A percentile compares a stretch with the other conserved stretches of the same genome.
Conservation (phyloP, 2,797 vertebrate species). For the Rhabdomys pumilio region DNA sequence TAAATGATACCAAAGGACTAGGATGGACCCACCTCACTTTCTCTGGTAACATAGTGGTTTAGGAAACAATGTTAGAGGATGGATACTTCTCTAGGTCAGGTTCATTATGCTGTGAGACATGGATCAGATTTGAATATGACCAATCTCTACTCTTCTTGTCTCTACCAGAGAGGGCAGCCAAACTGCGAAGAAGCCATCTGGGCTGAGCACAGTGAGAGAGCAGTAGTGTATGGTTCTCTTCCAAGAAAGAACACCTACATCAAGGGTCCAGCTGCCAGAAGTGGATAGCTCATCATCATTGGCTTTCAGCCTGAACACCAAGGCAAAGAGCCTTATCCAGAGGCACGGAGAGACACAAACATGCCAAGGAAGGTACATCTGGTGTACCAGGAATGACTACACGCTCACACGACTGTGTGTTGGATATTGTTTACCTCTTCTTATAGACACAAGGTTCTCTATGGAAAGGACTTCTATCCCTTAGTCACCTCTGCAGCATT, state of each 20-base stretch:
- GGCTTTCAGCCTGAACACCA: neutral
- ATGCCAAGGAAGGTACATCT: neutral
- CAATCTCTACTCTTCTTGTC: conserved; percentile 1
- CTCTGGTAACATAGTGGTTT: neutral
- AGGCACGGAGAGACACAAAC: neutral
- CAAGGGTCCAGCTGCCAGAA: neutral
- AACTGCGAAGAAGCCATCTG: neutral
- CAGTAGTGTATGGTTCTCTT: neutral
- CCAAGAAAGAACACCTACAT: neutral
- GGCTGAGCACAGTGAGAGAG: neutral
- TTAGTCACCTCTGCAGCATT: neutral
- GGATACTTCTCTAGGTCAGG: neutral
- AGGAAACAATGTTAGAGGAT: neutral
- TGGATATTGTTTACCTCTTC: neutral
- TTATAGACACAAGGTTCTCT: neutral
- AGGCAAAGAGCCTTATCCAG: neutral
- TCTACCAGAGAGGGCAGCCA: conserved; percentile 50
- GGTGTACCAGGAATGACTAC: neutral
- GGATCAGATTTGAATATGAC: conserved; percentile 28
- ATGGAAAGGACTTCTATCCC: neutral
- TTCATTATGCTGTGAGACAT: neutral
- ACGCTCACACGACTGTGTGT: neutral
- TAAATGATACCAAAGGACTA: neutral
- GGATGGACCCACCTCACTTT: neutral
- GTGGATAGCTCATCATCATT: neutral